Conservation (phyloP, 2,113 vertebrate species). For the Panurus biarmicus region DNA sequence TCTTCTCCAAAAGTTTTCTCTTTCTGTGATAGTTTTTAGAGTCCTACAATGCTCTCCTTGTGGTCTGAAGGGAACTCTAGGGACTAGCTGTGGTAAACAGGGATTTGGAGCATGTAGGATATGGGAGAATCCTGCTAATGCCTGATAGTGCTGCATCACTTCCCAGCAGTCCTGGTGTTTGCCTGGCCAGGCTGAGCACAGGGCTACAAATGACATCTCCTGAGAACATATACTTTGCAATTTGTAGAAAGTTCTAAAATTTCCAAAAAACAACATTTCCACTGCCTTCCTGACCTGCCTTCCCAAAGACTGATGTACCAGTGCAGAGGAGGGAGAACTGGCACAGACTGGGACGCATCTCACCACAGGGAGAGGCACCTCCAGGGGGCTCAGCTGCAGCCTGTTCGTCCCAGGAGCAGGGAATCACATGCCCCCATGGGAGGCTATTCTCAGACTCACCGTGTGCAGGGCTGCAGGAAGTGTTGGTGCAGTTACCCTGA, state of each 20-base stretch:
- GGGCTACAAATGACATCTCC: not conserved
- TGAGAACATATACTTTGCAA: not conserved
- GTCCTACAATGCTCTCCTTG: not conserved
- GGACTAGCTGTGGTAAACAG: not conserved
- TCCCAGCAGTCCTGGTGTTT: not conserved
- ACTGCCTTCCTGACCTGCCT: not conserved
- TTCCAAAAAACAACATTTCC: not conserved
- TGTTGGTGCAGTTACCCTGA: not conserved
- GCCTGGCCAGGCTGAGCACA: not conserved
- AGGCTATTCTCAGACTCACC: not conserved
- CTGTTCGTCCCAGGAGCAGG: not conserved
- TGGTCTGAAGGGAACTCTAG: not conserved
- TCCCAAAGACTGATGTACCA: not conserved
- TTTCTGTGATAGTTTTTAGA: not conserved
- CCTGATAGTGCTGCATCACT: not conserved
- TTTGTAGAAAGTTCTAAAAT: not conserved
- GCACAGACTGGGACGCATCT: not conserved
- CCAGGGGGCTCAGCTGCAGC: not conserved
- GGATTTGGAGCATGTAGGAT: not conserved
- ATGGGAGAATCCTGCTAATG: not conserved
- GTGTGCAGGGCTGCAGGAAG: not conserved
- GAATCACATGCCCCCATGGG: not conserved
- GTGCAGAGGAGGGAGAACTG: not conserved
- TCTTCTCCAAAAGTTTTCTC: not conserved
- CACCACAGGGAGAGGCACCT: not conserved